Evolutionary conservation across 2,113 vertebrate species (phyloP), one percentile per base, ranked within the genome.

Genomic region (Lepidothrix coronata): DNA sequence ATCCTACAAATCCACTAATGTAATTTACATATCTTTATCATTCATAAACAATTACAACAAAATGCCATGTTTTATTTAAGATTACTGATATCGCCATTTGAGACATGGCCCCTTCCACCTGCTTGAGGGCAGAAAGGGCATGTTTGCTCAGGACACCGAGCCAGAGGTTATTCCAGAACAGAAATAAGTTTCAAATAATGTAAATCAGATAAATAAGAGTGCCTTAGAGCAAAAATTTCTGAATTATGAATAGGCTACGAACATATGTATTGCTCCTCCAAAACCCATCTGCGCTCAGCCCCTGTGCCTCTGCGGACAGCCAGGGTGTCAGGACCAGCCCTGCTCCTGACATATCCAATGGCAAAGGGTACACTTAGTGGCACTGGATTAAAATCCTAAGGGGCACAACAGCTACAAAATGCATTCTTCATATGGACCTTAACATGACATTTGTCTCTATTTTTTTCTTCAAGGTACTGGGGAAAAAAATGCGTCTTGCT

Each of bases 201-300:
- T 41, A 58, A 87, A 93, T 88, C 88, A 85, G 70, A 82, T 23
- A 70, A 82, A 94, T 71, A 95, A 89, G 66, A 80, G 81, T 88
- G 89, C 71, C 96, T 80, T 44, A 72, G 79, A 96, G 88, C 65
- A 96, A 96, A 97, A 83, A 68, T 72, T 58, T 91, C 72, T 89
- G 86, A 86, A 95, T 94, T 97, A 89, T 21, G 43, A 85, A 54
- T 44, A 89, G 63, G 78, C 78, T 80, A 77, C 51, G 90, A 80
- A 74, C 66, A 73, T 89, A 92, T 71, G 17, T 13, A 28, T 52
- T 10, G 21, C 37, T 94, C 88, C 57, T 80, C 72, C 75, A 85
- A 88, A 82, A 86, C 30, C 89, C 8, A 21, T 83, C 82, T 89
- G 89, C 8, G 15, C 70, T 92, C 70, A 87, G 88, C 46, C 83